Conservation (phyloP, 2,888 invertebrate species). For the Dicranocentrus wangi region DNA sequence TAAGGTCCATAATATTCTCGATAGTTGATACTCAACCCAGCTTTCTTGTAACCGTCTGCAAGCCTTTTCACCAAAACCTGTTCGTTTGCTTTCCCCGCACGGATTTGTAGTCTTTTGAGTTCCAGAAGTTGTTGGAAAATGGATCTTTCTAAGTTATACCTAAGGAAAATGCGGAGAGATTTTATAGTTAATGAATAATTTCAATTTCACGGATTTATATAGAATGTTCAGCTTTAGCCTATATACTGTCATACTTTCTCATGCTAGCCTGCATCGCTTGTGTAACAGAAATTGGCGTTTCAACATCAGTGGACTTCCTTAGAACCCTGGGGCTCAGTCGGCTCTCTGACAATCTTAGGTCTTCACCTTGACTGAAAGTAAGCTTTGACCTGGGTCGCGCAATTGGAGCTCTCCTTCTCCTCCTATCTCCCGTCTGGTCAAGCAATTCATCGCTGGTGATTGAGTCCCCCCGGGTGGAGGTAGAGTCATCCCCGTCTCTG, state of each 20-base stretch:
- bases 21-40: too few relatives aligned
- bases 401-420: constrained; percentile 8
- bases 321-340: constrained; percentile 48
- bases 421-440: constrained; percentile 33
- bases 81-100: too few relatives aligned
- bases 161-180: too few relatives aligned
- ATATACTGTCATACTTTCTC: constrained; percentile 79
- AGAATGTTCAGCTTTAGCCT: too few relatives aligned
- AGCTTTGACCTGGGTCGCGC: constrained; percentile 58
- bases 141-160: too few relatives aligned
- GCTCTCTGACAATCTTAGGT: constrained; percentile 23
- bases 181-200: too few relatives aligned
- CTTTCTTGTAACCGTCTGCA: too few relatives aligned
- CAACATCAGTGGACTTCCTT: constrained; percentile 64
- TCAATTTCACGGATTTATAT: too few relatives aligned
- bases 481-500: constrained; percentile 56
- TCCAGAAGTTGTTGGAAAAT: too few relatives aligned
- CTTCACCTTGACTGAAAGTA: constrained; percentile 52
- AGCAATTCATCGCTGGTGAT: constrained; percentile 57
- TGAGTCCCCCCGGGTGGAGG: constrained; percentile 63
- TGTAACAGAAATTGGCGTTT: constrained; percentile 84
- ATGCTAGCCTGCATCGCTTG: constrained; percentile 90
- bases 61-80: too few relatives aligned
- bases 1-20: too few relatives aligned
- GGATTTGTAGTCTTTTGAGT: too few relatives aligned